Evolutionary conservation across 2,113 vertebrate species (phyloP).

Genomic region (Cephalopterus ornatus): DNA sequence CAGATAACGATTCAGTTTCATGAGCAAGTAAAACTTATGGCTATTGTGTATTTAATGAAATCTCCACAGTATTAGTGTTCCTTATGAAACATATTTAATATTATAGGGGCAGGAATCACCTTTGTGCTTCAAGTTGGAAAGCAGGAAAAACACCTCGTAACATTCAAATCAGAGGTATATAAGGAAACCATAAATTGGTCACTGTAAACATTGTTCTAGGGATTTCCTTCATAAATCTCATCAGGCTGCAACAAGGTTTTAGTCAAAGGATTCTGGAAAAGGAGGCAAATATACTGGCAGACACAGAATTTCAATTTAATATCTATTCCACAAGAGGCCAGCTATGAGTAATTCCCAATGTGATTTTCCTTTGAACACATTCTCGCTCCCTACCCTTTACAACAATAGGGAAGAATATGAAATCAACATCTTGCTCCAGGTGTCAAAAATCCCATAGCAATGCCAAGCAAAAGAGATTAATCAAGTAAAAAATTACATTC

Average conservation of each 20-base stretch:
- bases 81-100: not conserved
- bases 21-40: not conserved
- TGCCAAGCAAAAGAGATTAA: not conserved
- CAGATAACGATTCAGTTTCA: constrained; percentile 37
- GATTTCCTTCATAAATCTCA: constrained; percentile 6
- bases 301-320: not conserved
- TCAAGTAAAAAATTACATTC: not conserved
- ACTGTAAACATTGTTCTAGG: not conserved
- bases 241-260: not conserved
- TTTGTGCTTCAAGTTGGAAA: not conserved
- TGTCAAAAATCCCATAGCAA: not conserved
- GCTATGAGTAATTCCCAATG: not conserved
- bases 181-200: not conserved
- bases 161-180: not conserved
- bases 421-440: not conserved
- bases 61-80: not conserved
- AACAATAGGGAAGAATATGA: not conserved
- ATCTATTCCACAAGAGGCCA: not conserved
- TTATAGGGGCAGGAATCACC: not conserved
- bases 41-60: constrained; percentile 4
- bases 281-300: not conserved
- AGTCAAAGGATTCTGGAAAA: not conserved
- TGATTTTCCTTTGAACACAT: not conserved
- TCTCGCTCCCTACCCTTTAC: not conserved
- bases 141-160: not conserved